Conservation (phyloP, 2,113 vertebrate species). For the Ailuropoda melanoleuca region DNA sequence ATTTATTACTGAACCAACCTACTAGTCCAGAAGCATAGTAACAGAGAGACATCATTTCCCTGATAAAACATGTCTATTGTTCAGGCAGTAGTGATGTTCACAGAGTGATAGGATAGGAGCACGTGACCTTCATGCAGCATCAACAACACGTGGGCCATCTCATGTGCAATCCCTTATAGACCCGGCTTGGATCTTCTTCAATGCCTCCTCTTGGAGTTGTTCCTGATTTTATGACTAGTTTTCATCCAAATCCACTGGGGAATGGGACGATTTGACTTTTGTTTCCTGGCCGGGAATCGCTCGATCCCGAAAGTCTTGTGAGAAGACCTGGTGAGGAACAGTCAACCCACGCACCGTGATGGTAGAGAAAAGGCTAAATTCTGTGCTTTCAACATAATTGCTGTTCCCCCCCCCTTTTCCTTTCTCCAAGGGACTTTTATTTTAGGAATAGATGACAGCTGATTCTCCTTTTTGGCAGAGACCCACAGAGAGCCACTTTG, state of each 20-base stretch:
- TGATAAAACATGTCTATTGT: not conserved
- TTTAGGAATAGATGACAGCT: not conserved
- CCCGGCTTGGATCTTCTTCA: not conserved
- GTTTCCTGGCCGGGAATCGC: not conserved
- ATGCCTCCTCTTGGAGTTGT: not conserved
- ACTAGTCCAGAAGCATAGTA: not conserved
- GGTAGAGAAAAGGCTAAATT: not conserved
- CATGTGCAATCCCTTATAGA: not conserved
- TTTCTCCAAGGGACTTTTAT: not conserved
- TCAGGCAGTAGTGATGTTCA: not conserved
- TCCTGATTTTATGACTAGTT: not conserved
- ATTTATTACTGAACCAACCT: not conserved
- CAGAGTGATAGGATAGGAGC: not conserved
- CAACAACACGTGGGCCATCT: not conserved
- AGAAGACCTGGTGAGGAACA: not conserved
- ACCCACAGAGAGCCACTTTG: not conserved
- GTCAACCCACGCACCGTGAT: not conserved
- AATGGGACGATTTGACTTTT: not conserved
- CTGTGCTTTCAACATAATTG: not conserved
- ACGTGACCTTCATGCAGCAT: not conserved
- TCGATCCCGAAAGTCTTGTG: not conserved
- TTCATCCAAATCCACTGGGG: not conserved
- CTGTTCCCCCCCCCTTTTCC: not conserved
- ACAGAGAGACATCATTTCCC: not conserved
- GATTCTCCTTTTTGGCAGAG: conserved; percentile 54